These are phyloP conservation scores for Amblyteles armatorius DNA, from an alignment of 2,888 invertebrate species.

Conservation along the genomic window DNA sequence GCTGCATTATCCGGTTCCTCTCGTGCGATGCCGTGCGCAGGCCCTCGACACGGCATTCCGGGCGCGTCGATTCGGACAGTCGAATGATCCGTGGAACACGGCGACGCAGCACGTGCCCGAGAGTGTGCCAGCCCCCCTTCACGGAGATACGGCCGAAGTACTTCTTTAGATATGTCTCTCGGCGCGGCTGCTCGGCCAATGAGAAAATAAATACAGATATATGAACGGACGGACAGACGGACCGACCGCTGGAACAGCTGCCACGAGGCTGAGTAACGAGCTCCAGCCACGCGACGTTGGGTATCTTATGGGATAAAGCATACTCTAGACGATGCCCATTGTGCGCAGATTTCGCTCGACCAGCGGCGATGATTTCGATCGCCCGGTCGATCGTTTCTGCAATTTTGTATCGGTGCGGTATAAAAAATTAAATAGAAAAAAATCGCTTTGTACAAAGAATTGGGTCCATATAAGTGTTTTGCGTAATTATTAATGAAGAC, in stretches of 20 bases:
- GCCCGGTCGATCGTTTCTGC: background rate
- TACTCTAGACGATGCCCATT: constrained; percentile 2
- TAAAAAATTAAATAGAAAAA: background rate
- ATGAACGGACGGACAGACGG: constrained; percentile 38
- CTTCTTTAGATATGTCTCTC: constrained; percentile 12
- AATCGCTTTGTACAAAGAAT: background rate
- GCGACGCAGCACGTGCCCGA: constrained; percentile 7
- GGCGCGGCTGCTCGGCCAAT: constrained; percentile 7
- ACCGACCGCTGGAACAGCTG: constrained; percentile 24
- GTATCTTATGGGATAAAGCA: background rate
- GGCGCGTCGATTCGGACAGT: constrained; percentile 26
- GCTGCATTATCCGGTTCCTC: constrained; percentile 39
- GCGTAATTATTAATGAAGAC: background rate
- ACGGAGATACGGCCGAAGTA: background rate
- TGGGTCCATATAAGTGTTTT: background rate
- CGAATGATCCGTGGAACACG: constrained; percentile 1
- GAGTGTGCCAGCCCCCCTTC: constrained; percentile 15
- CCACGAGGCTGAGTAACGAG: constrained; percentile 47
- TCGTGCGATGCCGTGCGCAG: background rate
- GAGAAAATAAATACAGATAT: constrained; percentile 43
- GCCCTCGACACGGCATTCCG: constrained; percentile 12
- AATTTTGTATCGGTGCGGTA: too few relatives aligned
- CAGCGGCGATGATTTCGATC: background rate
- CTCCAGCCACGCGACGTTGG: constrained; percentile 23
- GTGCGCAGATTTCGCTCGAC: constrained; percentile 1